Evolutionary conservation across 2,888 invertebrate genomes (phyloP).

Genomic region (Volucella inanis): DNA sequence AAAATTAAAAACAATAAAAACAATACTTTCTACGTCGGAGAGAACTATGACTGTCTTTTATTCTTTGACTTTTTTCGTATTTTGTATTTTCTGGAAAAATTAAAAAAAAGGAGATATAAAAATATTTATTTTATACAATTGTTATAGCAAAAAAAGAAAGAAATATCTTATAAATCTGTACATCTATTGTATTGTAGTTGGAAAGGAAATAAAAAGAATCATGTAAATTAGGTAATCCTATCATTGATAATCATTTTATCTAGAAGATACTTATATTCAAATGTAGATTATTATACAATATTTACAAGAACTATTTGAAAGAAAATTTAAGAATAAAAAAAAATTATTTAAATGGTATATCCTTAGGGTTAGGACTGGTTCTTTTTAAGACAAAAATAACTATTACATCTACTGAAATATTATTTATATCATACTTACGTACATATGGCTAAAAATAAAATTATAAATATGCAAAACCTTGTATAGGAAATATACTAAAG

Average conservation of each 20-base stretch:
- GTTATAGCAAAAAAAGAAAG: constrained; percentile 1
- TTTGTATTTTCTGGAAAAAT: constrained; percentile 8
- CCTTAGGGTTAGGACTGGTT: constrained; percentile 41
- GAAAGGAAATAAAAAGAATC: background rate
- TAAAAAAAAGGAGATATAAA: background rate
- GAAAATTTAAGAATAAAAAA: background rate
- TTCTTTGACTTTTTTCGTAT: constrained; percentile 66
- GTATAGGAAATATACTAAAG: too few relatives aligned
- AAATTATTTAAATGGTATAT: constrained; percentile 15
- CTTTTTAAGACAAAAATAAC: constrained; percentile 16
- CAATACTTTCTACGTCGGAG: constrained; percentile 68
- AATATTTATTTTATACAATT: constrained; percentile 43
- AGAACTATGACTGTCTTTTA: constrained; percentile 76
- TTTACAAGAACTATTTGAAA: constrained; percentile 6
- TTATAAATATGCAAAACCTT: too few relatives aligned
- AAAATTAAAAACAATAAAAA: constrained; percentile 8
- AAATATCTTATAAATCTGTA: constrained; percentile 36
- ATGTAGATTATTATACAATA: constrained; percentile 6
- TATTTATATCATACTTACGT: too few relatives aligned
- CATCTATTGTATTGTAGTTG: constrained; percentile 3
- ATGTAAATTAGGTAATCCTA: constrained; percentile 19
- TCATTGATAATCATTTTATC: constrained; percentile 67
- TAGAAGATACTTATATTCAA: constrained; percentile 46
- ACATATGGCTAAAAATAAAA: too few relatives aligned
- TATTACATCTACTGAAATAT: too few relatives aligned